These are phyloP conservation scores for Ophioderma brevispina DNA, from an alignment of 35 echinoderm and acorn worm genomes.

Conservation along the genomic window DNA sequence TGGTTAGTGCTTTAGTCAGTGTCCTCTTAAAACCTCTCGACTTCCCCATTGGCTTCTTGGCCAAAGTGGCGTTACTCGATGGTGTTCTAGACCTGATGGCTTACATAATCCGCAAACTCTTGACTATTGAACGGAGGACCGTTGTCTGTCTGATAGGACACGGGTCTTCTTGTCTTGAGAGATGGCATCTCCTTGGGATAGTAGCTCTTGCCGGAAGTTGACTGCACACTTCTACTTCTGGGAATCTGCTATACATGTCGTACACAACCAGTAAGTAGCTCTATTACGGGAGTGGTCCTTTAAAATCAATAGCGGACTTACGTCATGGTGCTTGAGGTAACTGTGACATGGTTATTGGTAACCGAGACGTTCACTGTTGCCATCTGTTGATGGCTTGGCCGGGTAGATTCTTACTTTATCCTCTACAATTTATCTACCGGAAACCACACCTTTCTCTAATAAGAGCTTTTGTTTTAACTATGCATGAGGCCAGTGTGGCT, in stretches of 20 bases:
- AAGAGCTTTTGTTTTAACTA: slow-evolving; percentile 39
- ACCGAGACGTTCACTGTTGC: background rate
- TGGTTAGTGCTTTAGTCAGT: slow-evolving; percentile 21
- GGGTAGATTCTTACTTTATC: slow-evolving; percentile 33
- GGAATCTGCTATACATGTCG: slow-evolving; percentile 71
- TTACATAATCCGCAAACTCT: slow-evolving; percentile 33
- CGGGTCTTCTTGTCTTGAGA: slow-evolving; percentile 44
- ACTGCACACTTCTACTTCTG: slow-evolving; percentile 50
- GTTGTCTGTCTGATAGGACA: slow-evolving; percentile 54
- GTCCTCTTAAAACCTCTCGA: slow-evolving; percentile 57
- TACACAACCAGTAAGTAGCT: slow-evolving; percentile 71
- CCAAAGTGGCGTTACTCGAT: slow-evolving; percentile 52
- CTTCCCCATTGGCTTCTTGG: slow-evolving; percentile 67
- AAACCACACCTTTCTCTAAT: slow-evolving; percentile 37
- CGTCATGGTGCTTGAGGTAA: slow-evolving; percentile 7
- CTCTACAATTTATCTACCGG: slow-evolving; percentile 33
- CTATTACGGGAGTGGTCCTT: slow-evolving; percentile 16
- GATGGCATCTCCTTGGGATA: slow-evolving; percentile 50
- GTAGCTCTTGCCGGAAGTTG: slow-evolving; percentile 54
- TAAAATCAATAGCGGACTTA: slow-evolving; percentile 27
- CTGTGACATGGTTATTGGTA: slow-evolving; percentile 1
- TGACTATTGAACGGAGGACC: slow-evolving; percentile 42
- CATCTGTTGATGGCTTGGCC: slow-evolving; percentile 26
- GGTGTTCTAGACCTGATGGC: slow-evolving; percentile 31
- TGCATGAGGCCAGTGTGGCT: background rate